These are phyloP conservation scores for Acrocephalus arundinaceus DNA, from an alignment of 2,113 vertebrate genomes.

Conservation along the genomic window DNA sequence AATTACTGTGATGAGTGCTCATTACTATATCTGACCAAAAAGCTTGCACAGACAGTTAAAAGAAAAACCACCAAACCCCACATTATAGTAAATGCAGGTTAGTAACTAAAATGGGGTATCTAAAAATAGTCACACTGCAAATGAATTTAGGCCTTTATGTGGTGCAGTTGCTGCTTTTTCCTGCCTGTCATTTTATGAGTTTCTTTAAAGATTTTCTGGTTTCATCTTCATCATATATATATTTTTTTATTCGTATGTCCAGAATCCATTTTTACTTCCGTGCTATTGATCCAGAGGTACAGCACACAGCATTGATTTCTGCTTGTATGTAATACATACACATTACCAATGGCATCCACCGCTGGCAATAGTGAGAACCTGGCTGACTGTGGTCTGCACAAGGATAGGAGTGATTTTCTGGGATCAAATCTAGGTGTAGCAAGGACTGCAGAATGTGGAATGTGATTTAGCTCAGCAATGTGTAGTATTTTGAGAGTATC, in stretches of 20 bases:
- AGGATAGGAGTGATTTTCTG: not conserved
- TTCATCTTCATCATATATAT: not conserved
- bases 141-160: not conserved
- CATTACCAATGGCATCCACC: not conserved
- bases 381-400: not conserved
- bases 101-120: not conserved
- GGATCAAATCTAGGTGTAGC: not conserved
- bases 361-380: not conserved
- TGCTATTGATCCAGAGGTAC: constrained; percentile 33
- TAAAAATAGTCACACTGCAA: constrained; percentile 29
- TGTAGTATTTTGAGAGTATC: not conserved
- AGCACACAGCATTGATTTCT: constrained; percentile 34
- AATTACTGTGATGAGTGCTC: constrained; percentile 20
- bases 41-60: constrained; percentile 3
- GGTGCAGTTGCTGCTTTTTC: not conserved
- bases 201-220: constrained; percentile 38
- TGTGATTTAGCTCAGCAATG: not conserved
- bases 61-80: constrained; percentile 18
- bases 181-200: not conserved
- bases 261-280: constrained; percentile 39
- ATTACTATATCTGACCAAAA: constrained; percentile 43
- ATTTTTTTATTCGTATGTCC: not conserved
- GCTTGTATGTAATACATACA: not conserved
- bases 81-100: not conserved
- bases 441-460: not conserved